Conservation (phyloP, 2,113 vertebrate species). For the Otocyon megalotis region DNA sequence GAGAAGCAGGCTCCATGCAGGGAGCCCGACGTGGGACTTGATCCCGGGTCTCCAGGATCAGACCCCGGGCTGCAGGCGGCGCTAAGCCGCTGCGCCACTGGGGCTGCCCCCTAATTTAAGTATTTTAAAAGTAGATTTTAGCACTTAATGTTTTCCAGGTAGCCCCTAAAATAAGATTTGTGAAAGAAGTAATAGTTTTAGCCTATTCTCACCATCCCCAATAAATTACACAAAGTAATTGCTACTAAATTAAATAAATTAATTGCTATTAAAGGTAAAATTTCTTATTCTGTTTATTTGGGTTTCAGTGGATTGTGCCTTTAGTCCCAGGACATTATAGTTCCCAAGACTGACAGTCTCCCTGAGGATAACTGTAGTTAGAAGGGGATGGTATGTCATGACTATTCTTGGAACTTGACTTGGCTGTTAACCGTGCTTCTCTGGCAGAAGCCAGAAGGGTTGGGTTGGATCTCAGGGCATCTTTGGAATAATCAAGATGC, state of each 20-base stretch:
- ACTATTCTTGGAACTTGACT: conserved; percentile 71
- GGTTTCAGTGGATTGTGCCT: background rate
- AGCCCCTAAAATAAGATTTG: conserved; percentile 3
- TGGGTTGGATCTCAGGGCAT: conserved; percentile 68
- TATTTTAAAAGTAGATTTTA: conserved; percentile 56
- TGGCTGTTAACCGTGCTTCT: conserved; percentile 39
- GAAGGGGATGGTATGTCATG: background rate
- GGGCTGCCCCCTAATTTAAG: background rate
- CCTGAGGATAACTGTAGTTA: background rate
- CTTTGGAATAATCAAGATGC: conserved; percentile 75
- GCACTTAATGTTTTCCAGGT: background rate
- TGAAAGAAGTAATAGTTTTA: conserved; percentile 9
- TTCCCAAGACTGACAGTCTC: background rate
- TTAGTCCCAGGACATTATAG: background rate
- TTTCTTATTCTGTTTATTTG: conserved; percentile 15
- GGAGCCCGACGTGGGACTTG: too few relatives aligned
- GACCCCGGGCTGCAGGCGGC: too few relatives aligned
- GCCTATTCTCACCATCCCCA: background rate
- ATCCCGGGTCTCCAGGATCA: too few relatives aligned
- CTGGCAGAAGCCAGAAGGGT: conserved; percentile 61
- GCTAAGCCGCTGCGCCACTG: too few relatives aligned
- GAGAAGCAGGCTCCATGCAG: too few relatives aligned
- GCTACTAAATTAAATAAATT: conserved; percentile 37
- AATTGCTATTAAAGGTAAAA: background rate
- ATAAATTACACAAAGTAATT: background rate